Evolutionary conservation across 2,797 vertebrate species (phyloP), one percentile per base, ranked within the genome.

Genomic region (Lutjanus argentimaculatus): DNA sequence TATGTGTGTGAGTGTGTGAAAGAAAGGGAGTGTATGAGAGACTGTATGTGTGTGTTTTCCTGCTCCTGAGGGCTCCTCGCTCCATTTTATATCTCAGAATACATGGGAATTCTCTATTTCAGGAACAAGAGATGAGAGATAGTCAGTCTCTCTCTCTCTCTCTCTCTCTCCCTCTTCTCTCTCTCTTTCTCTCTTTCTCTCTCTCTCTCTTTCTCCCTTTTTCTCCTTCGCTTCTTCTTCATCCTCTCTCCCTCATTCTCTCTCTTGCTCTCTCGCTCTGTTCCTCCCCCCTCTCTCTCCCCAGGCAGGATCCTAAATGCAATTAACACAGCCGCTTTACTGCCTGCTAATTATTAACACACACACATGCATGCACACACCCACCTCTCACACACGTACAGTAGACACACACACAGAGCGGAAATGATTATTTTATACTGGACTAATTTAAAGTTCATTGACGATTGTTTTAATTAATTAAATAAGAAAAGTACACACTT

Each of bases 331-430:
- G 95, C 95, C 95, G 96, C 93, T 89, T 97, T 96, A 96, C 86
- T 97, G 97, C 97, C 97, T 98, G 97, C 97, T 98, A 98, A 98
- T 98, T 98, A 97, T 98, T 97, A 97, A 97, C 97, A 96, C 95
- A 96, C 95, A 96, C 96, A 95, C 95, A 94, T 92, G 92, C 92
- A 58, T 36, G 55, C 62, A 80, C 82, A 73, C 80, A 56, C 67
- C 6, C 80, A 62, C 67, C 77, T 68, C 72, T 75, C 72, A 74
- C 55, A 22, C 59, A 57, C 67, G 8, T 30, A 64, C 62, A 64
- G 43, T 64, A 48, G 58, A 59, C 61, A 58, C 46, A 85, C 77
- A 71, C 78, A 73, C 55, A 73, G 5, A n/a, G 72, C 10, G 43
- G 72, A 81, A 88, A 95, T 96, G 92, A 96, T 94, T 95, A 96